phyloP scores from a whole-genome alignment of 1,140 invertebrate species.

The Atta cephalotes region DNA sequence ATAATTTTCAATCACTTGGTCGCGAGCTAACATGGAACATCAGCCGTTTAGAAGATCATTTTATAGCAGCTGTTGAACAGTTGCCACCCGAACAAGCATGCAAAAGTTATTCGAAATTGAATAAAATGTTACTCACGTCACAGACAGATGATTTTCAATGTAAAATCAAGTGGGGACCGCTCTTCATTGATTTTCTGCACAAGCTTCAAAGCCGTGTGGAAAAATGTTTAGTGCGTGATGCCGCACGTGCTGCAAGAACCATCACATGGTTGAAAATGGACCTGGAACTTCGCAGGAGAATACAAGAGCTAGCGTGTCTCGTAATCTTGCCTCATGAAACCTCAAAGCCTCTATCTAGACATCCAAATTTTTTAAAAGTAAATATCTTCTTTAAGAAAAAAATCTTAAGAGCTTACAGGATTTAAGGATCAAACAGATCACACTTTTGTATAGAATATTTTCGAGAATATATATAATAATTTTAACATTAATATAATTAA shows the following conservation, averaged over 20 bases:
- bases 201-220: conserved; percentile 87
- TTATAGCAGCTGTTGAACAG: conserved; percentile 88
- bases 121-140: conserved; percentile 82
- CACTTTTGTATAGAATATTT: background rate
- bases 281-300: conserved; percentile 87
- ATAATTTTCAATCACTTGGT: conserved; percentile 89
- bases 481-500: background rate
- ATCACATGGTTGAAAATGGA: conserved; percentile 89
- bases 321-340: conserved; percentile 85
- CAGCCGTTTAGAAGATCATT: conserved; percentile 89
- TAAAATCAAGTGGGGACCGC: conserved; percentile 82
- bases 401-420: background rate
- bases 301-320: conserved; percentile 88
- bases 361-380: conserved; percentile 83
- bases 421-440: background rate
- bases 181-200: conserved; percentile 85
- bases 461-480: background rate
- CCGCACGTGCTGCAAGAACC: conserved; percentile 88
- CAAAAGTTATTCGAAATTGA: conserved; percentile 88
- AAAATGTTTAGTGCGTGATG: conserved; percentile 88
- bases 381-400: conserved; percentile 2
- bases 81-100: conserved; percentile 91
- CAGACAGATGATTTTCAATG: conserved; percentile 78
- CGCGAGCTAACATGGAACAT: conserved; percentile 90
- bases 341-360: conserved; percentile 81